A percentile compares a stretch with the other conserved stretches of the same genome.
phyloP scores from a whole-genome alignment of 2,113 vertebrate species.

The Ia io region DNA sequence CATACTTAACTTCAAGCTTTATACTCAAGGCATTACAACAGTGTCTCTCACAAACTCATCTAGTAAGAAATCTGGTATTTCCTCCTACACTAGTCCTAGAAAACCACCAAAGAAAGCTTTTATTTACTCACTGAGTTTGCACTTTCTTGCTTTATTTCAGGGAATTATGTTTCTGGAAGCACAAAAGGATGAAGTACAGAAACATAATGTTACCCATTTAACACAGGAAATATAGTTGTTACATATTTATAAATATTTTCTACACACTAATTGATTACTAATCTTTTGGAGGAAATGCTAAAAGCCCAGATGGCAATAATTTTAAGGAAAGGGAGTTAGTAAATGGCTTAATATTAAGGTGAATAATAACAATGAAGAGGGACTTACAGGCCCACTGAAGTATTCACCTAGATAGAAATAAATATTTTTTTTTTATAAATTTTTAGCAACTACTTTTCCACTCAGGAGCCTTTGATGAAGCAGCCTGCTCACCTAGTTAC shows the following conservation, averaged over 20 bases:
- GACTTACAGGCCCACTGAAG: not conserved
- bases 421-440: not conserved
- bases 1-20: slow-evolving; percentile 6
- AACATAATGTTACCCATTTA: not conserved
- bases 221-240: not conserved
- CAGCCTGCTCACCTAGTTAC: not conserved
- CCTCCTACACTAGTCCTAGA: not conserved
- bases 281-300: slow-evolving; percentile 44
- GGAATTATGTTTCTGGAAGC: slow-evolving; percentile 38
- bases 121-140: slow-evolving; percentile 30
- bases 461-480: not conserved
- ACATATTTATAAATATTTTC: slow-evolving; percentile 31
- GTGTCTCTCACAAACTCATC: not conserved
- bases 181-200: not conserved
- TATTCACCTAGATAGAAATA: not conserved
- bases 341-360: slow-evolving; percentile 35
- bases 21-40: not conserved
- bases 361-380: slow-evolving; percentile 23
- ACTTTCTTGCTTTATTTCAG: slow-evolving; percentile 39
- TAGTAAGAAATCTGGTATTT: slow-evolving; percentile 32
- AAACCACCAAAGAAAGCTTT: slow-evolving; percentile 35
- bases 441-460: slow-evolving; percentile 13
- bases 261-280: not conserved
- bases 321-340: not conserved
- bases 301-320: not conserved